A percentile compares a stretch with the other conserved stretches of the same genome.
phyloP scores from a whole-genome alignment of 2,797 vertebrate genomes.

The Sebastes taczanowskii region DNA sequence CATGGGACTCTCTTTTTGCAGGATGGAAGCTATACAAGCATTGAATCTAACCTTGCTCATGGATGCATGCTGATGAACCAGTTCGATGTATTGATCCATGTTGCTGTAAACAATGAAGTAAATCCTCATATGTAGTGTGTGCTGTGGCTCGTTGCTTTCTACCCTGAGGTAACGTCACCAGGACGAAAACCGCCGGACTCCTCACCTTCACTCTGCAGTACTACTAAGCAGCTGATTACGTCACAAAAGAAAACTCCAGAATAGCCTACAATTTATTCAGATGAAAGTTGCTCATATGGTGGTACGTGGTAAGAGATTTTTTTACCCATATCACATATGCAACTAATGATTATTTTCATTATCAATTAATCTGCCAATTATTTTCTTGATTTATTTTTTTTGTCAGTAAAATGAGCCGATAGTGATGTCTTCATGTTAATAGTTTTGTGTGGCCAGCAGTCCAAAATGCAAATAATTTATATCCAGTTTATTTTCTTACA shows the following conservation, averaged over 20 bases:
- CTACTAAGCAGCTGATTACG: background rate
- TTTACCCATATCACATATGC: background rate
- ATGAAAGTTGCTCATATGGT: background rate
- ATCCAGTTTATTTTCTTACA: background rate
- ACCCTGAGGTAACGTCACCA: background rate
- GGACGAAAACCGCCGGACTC: background rate
- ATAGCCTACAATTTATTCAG: background rate
- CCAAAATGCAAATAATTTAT: background rate
- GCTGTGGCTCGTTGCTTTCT: background rate
- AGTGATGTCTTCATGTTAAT: too few relatives aligned
- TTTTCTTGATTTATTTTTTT: background rate
- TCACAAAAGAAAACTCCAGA: background rate
- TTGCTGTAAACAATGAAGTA: slow-evolving; percentile 6
- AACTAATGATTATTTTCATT: background rate
- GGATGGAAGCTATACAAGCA: background rate
- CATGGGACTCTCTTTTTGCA: background rate
- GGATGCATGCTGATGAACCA: slow-evolving; percentile 9
- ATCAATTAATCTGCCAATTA: background rate
- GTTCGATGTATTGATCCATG: background rate
- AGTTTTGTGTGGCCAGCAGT: background rate
- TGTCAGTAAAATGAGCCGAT: too few relatives aligned
- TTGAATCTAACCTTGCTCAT: background rate
- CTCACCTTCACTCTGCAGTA: background rate
- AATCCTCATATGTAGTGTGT: background rate
- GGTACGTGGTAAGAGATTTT: background rate